Percentiles rank a stretch among this genome's conserved stretches.
Evolutionary conservation across 2,113 vertebrate genomes (phyloP).

Genomic region (Sialia sialis): DNA sequence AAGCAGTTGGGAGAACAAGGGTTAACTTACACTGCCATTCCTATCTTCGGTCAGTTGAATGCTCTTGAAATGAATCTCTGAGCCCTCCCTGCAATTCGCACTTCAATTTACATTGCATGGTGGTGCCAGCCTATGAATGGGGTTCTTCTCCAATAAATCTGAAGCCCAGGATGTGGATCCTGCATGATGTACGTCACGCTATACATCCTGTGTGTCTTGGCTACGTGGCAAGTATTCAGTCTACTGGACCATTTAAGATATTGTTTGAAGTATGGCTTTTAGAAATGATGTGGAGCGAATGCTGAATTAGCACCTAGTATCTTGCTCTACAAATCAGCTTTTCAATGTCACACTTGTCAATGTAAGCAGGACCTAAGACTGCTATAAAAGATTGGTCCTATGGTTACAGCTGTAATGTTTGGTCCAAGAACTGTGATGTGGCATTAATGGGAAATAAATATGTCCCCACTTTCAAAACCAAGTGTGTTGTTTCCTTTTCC

Average conservation of each 20-base stretch:
- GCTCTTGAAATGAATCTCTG: background rate
- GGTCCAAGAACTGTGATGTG: background rate
- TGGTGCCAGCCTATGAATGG: background rate
- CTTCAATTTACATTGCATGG: accelerated
- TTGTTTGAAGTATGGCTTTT: background rate
- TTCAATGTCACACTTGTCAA: accelerated
- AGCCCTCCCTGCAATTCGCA: background rate
- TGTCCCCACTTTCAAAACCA: background rate
- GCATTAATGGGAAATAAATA: background rate
- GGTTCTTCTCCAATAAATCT: background rate
- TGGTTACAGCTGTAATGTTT: background rate
- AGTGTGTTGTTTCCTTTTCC: background rate
- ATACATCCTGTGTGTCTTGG: background rate
- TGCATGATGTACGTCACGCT: accelerated
- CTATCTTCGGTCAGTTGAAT: background rate
- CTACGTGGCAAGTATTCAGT: background rate
- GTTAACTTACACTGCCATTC: background rate
- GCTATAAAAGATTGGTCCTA: background rate
- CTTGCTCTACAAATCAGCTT: background rate
- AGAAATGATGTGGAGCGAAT: background rate
- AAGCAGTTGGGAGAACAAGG: background rate
- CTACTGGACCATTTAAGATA: background rate
- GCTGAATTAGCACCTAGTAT: accelerated
- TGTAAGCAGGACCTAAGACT: background rate
- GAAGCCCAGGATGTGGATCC: background rate